Evolutionary conservation across 2,113 vertebrate genomes (phyloP).

Genomic region (Cyrtonyx montezumae): DNA sequence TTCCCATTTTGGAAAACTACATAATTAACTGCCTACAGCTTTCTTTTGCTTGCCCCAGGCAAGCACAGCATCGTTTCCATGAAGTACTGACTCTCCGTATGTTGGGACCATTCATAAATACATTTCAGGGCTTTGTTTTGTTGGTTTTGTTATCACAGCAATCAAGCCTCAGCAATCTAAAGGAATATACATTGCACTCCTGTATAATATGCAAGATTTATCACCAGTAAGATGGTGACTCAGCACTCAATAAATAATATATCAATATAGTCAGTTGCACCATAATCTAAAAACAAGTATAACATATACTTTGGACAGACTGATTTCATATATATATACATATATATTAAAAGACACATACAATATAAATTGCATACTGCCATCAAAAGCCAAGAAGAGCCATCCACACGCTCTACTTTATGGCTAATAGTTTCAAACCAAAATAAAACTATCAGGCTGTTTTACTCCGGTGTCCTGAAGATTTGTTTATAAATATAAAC

Average conservation of each 20-base stretch:
- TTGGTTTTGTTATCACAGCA: conserved; percentile 75
- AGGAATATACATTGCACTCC: conserved; percentile 85
- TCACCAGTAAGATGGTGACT: conserved; percentile 78
- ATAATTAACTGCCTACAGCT: conserved; percentile 35
- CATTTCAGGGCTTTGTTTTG: conserved; percentile 74
- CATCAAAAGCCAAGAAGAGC: conserved; percentile 67
- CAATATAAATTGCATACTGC: conserved; percentile 80
- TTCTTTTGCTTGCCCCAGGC: conserved; percentile 71
- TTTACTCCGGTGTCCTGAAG: conserved; percentile 61
- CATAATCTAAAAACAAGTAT: conserved; percentile 81
- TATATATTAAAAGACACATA: conserved; percentile 69
- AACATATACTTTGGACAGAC: conserved; percentile 77
- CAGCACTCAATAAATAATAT: conserved; percentile 87
- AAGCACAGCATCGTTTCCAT: conserved; percentile 54
- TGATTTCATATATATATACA: conserved; percentile 73
- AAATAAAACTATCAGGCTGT: conserved; percentile 48
- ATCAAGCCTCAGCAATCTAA: conserved; percentile 82
- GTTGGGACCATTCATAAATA: conserved; percentile 72
- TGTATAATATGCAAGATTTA: conserved; percentile 79
- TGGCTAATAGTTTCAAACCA: conserved; percentile 60
- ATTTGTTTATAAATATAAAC: background rate
- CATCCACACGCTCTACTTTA: conserved; percentile 57
- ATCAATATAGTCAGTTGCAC: conserved; percentile 83
- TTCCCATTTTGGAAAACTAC: conserved; percentile 31
- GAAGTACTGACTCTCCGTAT: conserved; percentile 37